Percentiles rank a stretch among this genome's conserved stretches.
Conservation (phyloP, 2,797 vertebrate genomes). For the Arctocebus calabarensis region DNA sequence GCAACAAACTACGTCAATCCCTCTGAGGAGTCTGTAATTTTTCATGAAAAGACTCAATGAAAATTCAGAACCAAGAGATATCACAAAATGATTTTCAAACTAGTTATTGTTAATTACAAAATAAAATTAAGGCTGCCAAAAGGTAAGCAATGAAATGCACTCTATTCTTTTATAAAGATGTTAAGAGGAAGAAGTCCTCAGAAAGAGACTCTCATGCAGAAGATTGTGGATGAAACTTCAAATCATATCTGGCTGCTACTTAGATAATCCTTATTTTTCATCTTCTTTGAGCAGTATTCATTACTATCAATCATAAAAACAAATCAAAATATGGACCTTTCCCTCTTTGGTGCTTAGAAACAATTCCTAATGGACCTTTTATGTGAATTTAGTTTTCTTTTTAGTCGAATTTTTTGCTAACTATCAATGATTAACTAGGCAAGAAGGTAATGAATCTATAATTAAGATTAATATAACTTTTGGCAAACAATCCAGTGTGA, state of each 20-base stretch:
- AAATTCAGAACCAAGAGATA: constrained; percentile 70
- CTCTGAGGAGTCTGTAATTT: constrained; percentile 67
- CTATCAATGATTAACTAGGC: background rate
- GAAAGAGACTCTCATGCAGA: background rate
- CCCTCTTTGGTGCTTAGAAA: background rate
- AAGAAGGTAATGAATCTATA: background rate
- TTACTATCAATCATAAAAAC: constrained; percentile 1
- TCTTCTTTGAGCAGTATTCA: constrained; percentile 1
- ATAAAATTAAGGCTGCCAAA: constrained; percentile 69
- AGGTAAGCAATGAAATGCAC: background rate
- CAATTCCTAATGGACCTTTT: constrained; percentile 24
- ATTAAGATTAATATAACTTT: constrained; percentile 24
- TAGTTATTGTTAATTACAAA: constrained; percentile 76
- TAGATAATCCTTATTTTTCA: constrained; percentile 28
- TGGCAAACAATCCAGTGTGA: background rate
- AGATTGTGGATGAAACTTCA: background rate
- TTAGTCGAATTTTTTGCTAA: background rate
- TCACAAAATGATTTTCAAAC: constrained; percentile 55
- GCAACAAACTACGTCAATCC: constrained; percentile 67
- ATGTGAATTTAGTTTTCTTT: constrained; percentile 1
- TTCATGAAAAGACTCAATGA: constrained; percentile 64
- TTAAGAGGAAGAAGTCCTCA: background rate
- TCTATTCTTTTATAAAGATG: background rate
- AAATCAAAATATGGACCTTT: constrained; percentile 50
- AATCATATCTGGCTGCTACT: background rate